Conservation (phyloP, 1,140 invertebrate species). For the Bombus polaris region DNA sequence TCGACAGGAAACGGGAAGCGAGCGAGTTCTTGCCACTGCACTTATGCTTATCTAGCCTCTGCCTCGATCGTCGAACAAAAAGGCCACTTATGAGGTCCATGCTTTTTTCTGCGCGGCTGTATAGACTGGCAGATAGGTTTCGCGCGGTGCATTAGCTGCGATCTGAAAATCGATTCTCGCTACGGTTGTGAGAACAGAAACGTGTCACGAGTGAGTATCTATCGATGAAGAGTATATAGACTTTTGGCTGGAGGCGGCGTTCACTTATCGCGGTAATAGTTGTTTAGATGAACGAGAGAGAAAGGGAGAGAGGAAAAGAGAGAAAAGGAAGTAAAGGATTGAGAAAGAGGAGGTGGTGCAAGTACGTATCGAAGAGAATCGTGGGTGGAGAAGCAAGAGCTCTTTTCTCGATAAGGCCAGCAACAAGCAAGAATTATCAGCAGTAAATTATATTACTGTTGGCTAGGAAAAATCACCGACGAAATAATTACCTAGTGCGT, state of each 20-base stretch:
- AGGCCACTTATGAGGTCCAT: not conserved
- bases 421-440: constrained; percentile 42
- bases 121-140: not conserved
- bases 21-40: constrained; percentile 20
- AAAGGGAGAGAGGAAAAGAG: not conserved
- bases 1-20: not conserved
- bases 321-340: not conserved
- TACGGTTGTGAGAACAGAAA: constrained; percentile 28
- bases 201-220: constrained; percentile 35
- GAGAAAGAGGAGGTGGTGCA: not conserved
- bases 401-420: constrained; percentile 57
- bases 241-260: not conserved
- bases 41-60: constrained; percentile 33
- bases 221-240: constrained; percentile 13
- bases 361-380: constrained; percentile 32
- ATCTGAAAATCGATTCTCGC: constrained; percentile 23
- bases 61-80: not conserved
- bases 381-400: constrained; percentile 50
- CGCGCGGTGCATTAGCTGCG: constrained; percentile 18
- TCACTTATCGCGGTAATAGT: constrained; percentile 59
- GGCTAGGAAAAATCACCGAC: constrained; percentile 53
- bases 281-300: constrained; percentile 24
- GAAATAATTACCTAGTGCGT: constrained; percentile 61
- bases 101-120: not conserved
- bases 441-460: constrained; percentile 57